Base-by-base conservation (phyloP, 2,113 vertebrate genomes). In the Phycodurus eques region DNA sequence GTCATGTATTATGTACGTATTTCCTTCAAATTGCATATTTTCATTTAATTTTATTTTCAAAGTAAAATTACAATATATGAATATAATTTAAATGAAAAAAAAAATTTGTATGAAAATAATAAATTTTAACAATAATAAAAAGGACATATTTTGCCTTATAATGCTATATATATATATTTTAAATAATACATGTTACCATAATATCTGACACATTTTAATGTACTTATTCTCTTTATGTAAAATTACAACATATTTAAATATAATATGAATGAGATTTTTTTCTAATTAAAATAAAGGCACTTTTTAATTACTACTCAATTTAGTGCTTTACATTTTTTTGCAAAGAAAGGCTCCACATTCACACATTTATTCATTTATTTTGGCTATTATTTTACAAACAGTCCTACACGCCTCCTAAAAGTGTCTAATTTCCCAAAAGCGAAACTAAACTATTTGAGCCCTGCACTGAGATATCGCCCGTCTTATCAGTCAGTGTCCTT, bases 401-500 rank as follows among this genome's bases (percentile, higher is more conserved):
- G 12, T 61, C 31, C 14, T 2, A 33, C 27, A 14, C 12, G 57
- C 27, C 27, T 35, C 31, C 31, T 8, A 35, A 9, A 35, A 31
- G 59, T 35, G 2, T 61, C 31, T 27, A 35, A 61, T 61, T 61
- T 15, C 14, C 31, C 31, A 14, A 35, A 61, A 47, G 31, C 14
- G 2, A 66, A 15, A 47, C 42, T 1, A 57, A 46, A 67, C 49
- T n/a, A 62, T 57, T 56, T 11, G 2, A 17, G 31, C 12, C 27
- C 2, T 19, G 56, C 70, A 4, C 57, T 71, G 65, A 75, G 31
- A 84, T 77, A 77, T 74, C 68, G 59, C 20, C 20, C 65, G 79
- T 81, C 72, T 80, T 78, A 78, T 78, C 78, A 78, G 69, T 78
- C 78, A 78, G 69, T 11, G 43, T 49, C 76, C 72, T 76, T 76